Conservation (phyloP, 2,113 vertebrate species). For the Python bivittatus region DNA sequence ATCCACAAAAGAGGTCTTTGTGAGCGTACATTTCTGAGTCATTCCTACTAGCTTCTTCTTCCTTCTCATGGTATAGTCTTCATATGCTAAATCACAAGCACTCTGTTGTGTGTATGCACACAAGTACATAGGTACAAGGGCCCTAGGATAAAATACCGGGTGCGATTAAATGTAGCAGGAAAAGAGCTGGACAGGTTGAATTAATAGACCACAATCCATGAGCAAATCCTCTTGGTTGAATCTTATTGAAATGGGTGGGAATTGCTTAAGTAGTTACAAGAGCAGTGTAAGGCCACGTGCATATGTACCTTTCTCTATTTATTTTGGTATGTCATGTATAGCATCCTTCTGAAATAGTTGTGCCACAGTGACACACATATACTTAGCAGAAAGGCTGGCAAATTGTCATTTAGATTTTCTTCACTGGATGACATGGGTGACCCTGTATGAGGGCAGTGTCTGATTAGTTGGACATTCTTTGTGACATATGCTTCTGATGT, state of each 20-base stretch:
- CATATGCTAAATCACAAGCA: background rate
- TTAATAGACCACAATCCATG: background rate
- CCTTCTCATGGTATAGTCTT: background rate
- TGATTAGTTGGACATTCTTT: background rate
- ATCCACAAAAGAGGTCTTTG: background rate
- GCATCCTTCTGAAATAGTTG: background rate
- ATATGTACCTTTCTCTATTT: background rate
- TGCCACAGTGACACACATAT: background rate
- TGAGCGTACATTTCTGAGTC: background rate
- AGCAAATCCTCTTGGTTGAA: background rate
- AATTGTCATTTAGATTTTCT: background rate
- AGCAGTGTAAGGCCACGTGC: background rate
- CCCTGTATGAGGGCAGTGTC: background rate
- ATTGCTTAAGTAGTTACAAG: background rate
- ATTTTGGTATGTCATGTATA: background rate
- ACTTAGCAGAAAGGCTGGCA: background rate
- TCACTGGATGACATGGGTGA: background rate
- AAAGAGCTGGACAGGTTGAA: background rate
- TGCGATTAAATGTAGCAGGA: background rate
- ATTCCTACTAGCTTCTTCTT: background rate
- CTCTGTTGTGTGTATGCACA: background rate
- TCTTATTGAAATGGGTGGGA: background rate
- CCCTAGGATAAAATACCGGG: background rate
- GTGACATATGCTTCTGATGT: background rate
- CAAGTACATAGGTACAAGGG: background rate